Base-by-base conservation (phyloP, 2,797 vertebrate species). In the Benthosema pterotum region DNA sequence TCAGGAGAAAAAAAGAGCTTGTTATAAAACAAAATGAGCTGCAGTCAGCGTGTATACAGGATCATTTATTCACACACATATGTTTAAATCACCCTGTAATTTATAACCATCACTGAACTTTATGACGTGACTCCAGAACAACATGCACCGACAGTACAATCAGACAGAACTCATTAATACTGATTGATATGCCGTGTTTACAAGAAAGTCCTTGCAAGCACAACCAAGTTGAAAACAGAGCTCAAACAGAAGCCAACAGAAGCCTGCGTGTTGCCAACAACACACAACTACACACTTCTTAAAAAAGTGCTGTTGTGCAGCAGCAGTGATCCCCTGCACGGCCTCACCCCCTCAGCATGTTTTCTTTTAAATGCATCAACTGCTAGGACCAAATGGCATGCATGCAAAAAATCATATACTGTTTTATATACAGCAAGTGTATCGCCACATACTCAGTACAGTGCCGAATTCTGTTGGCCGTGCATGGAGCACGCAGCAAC, bases 221-320 rank as follows among this genome's bases (percentile, higher is more conserved):
- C 28, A 8, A 52, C 42, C 12, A 72, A 46, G 3, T 16, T 53
- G 52, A 49, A 52, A 17, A 54, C 56, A 57, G 19, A 57, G 25
- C 57, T 42, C 43, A 72, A 65, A 68, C 51, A 64, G 19, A 55
- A 72, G 75, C 45, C 25, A 19, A 53, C 25, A 19, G 51, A 80
- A 74, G 77, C 80, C 79, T 63, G 32, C 63, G 19, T 61, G 59
- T 12, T 45, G 71, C 53, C 48, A 18, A 48, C 48, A 18, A 48
- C 50, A 51, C 49, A 51, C 48, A 18, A 48, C 5, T 2, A 6
- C 16, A n/a, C 13, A 11, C 18, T 22, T 18, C 49, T 42, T 48
- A 46, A 52, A 65, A 66, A n/a, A n/a, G n/a, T n/a, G n/a, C n/a
- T n/a, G n/a, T n/a, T n/a, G n/a, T n/a, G n/a, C n/a, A n/a, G 17